Evolutionary conservation across 2,888 invertebrate genomes (phyloP).

Genomic region (Acleris cristana): DNA sequence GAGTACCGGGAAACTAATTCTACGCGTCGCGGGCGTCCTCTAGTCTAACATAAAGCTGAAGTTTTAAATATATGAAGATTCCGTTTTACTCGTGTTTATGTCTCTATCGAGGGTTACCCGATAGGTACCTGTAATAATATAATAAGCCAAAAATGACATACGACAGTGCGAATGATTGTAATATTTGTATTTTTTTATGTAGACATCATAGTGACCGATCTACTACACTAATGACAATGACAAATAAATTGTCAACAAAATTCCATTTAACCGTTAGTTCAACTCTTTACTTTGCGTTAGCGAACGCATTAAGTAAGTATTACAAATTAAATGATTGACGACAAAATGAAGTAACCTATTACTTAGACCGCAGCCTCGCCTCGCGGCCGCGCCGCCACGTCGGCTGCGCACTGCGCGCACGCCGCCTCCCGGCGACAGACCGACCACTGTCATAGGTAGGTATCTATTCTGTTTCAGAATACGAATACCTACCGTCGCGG

Average conservation of each 20-base stretch:
- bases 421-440: not conserved
- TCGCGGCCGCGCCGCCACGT: constrained; percentile 8
- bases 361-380: constrained; percentile 30
- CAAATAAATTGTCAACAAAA: constrained; percentile 6
- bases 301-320: constrained; percentile 1
- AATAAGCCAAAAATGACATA: no score
- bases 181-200: not conserved
- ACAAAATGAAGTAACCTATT: constrained; percentile 25
- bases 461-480: no score
- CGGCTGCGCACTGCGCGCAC: constrained; percentile 13
- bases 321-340: constrained; percentile 33
- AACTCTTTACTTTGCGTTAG: constrained; percentile 30
- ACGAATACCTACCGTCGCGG: no score
- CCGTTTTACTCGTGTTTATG: no score
- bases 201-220: constrained; percentile 2
- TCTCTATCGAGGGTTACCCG: no score
- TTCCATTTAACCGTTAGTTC: constrained; percentile 20
- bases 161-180: no score
- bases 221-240: constrained; percentile 11
- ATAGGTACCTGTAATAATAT: no score
- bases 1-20: no score
- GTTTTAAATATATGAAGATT: no score
- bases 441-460: no score
- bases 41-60: no score
- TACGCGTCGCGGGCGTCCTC: no score